Evolutionary conservation across 2,797 vertebrate genomes (phyloP).

Genomic region (Acomys russatus): DNA sequence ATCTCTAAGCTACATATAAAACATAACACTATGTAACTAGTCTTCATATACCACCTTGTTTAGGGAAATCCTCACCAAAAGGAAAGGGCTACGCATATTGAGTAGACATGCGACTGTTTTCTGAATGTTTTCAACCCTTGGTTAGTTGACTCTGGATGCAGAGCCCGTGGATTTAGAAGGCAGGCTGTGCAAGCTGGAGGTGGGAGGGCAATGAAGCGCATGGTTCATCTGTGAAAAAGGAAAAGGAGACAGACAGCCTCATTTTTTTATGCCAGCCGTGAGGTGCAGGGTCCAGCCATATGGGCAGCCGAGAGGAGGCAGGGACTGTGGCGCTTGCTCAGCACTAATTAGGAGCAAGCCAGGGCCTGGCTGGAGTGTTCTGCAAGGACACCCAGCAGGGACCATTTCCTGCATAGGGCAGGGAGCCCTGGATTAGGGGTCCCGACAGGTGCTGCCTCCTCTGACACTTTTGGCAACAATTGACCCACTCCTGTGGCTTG

Average conservation of each 20-base stretch:
- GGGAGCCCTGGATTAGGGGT: conserved; percentile 50
- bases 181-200: neutral
- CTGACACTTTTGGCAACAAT: conserved; percentile 67
- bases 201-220: neutral
- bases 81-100: neutral
- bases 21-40: neutral
- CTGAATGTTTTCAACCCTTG: neutral
- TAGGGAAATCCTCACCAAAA: neutral
- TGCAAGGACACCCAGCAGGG: conserved; percentile 68
- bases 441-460: conserved; percentile 76
- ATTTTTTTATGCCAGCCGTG: neutral
- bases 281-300: conserved; percentile 72
- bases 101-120: neutral
- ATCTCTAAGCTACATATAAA: neutral
- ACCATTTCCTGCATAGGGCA: conserved; percentile 67
- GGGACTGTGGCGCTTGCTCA: conserved; percentile 36
- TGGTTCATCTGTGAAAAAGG: conserved; percentile 7
- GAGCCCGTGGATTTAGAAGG: neutral
- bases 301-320: conserved; percentile 68
- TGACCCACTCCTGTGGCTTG: conserved; percentile 43
- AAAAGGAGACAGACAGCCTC: conserved; percentile 21
- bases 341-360: conserved; percentile 40
- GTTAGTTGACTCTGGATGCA: neutral
- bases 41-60: neutral
- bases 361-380: conserved; percentile 63